Conservation (phyloP, 2,797 vertebrate genomes). For the Alosa sapidissima region DNA sequence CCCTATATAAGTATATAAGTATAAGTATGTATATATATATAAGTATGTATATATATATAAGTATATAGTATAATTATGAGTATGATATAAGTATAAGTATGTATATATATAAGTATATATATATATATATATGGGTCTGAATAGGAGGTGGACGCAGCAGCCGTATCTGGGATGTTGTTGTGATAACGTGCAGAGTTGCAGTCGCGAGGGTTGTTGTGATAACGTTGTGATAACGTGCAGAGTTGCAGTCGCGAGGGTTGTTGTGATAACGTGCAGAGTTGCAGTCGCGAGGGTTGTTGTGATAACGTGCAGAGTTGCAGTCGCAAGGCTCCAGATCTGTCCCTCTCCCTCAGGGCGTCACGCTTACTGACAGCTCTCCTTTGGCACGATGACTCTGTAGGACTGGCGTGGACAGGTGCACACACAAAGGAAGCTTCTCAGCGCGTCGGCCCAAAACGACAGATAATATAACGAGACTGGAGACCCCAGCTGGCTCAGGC, state of each 20-base stretch:
- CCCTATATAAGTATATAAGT: too few species aligned
- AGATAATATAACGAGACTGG: constrained; percentile 59
- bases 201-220: constrained; percentile 52
- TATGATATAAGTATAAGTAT: too few species aligned
- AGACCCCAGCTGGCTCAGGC: constrained; percentile 56
- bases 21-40: too few species aligned
- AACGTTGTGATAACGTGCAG: constrained; percentile 59
- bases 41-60: too few species aligned
- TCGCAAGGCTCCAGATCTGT: constrained; percentile 53
- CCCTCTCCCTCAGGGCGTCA: constrained; percentile 41
- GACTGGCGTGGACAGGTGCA: constrained; percentile 63
- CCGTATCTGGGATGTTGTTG: too few species aligned
- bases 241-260: constrained; percentile 37
- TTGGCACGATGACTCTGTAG: constrained; percentile 57
- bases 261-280: too few species aligned
- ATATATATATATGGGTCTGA: too few species aligned
- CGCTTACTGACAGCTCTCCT: constrained; percentile 61
- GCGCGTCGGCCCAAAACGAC: constrained; percentile 59
- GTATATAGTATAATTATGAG: too few species aligned
- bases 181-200: neutral
- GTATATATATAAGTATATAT: too few species aligned
- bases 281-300: constrained; percentile 42
- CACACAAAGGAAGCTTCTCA: constrained; percentile 63
- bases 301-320: constrained; percentile 49
- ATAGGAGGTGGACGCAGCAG: neutral